Base-by-base conservation (phyloP, 2,888 invertebrate species). In the Leptogaster cylindrica region DNA sequence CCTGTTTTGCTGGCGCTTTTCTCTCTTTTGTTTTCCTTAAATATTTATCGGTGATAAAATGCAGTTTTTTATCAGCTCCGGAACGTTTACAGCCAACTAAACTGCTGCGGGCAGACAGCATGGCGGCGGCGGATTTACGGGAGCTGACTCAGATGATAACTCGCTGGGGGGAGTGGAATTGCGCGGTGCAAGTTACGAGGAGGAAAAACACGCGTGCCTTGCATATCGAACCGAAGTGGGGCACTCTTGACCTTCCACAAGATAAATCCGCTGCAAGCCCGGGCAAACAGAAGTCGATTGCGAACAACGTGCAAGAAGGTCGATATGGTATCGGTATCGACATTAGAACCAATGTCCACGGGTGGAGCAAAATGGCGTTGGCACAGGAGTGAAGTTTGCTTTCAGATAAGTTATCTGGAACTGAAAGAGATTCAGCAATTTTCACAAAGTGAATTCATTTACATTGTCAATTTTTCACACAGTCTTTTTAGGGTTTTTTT, bases 11-110 rank as follows among this genome's bases (percentile, higher is more conserved):
- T 61, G 41, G 41, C 14, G 28, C 36, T 44, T 41, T 41, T n/a
- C n/a, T n/a, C n/a, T 61, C 55, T 25, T 44, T 44, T 41, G 28
- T 18, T 61, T 25, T 61, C 44, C 28, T 61, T 28, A 61, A 61
- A 61, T 61, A 61, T 61, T 61, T 61, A 61, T 61, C 61, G 61
- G 61, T 18, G 61, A 61, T 61, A 61, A 61, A 61, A 44, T 28
- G 61, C 41, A 27, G 16, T 44, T n/a, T 55, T 44, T 61, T 61
- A 61, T 61, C 61, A 61, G 61, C 44, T 25, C n/a, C 28, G 16
- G 31, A 44, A n/a, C 44, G 61, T 44, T 61, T 61, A 61, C 61
- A 44, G 27, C n/a, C 44, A 18, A n/a, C 7, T 48, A 14, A 25
- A 25, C 48, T 48, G 20, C 25, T 25, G 27, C 8, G 23, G 48